Percentiles rank a stretch among this genome's conserved stretches.
phyloP scores from a whole-genome alignment of 2,888 invertebrate species.

The Diaprepes abbreviatus region DNA sequence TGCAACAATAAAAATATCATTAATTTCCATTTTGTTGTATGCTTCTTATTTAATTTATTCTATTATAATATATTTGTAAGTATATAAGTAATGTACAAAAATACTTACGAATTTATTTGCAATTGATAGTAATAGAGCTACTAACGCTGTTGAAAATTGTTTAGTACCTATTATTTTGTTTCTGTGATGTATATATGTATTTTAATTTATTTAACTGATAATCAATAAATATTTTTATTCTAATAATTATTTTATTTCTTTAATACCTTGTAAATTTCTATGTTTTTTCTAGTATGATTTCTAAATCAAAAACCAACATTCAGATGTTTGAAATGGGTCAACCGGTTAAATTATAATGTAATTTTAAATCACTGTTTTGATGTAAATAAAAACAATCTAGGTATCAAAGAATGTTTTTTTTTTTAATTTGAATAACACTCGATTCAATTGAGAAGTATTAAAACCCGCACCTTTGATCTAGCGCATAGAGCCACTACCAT shows the following conservation, averaged over 20 bases:
- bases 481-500: too few relatives aligned
- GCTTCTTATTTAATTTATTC: background rate
- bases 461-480: too few relatives aligned
- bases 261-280: too few relatives aligned
- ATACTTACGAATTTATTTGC: background rate
- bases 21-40: background rate
- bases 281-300: too few relatives aligned
- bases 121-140: background rate
- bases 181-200: conserved; percentile 15
- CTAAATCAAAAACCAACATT: too few relatives aligned
- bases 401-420: too few relatives aligned
- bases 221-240: background rate
- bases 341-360: too few relatives aligned
- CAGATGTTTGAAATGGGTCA: too few relatives aligned
- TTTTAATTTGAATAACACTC: too few relatives aligned
- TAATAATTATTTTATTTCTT: background rate
- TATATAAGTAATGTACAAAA: background rate
- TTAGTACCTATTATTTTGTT: background rate
- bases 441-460: too few relatives aligned
- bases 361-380: too few relatives aligned
- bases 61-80: background rate
- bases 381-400: too few relatives aligned
- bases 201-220: conserved; percentile 9
- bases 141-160: background rate
- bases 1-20: background rate